phyloP scores from a whole-genome alignment of 2,888 invertebrate species.

The Chironomus tentans region DNA sequence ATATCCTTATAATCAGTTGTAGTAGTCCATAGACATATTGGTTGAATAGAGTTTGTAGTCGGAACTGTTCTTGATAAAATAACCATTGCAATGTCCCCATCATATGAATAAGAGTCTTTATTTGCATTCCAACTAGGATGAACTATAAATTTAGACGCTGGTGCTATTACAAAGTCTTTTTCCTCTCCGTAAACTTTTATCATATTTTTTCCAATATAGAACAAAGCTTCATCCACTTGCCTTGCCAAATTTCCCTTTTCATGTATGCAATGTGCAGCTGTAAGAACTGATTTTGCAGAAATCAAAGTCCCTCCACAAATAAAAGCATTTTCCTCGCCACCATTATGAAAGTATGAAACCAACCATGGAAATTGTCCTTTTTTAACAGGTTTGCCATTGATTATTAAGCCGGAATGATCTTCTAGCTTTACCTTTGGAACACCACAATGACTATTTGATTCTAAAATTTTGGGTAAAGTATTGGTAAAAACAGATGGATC shows the following conservation, averaged over 20 bases:
- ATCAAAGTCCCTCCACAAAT: slow-evolving; percentile 16
- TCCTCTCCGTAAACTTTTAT: background rate
- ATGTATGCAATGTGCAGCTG: background rate
- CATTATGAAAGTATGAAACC: slow-evolving; percentile 2
- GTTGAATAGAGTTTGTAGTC: slow-evolving; percentile 43
- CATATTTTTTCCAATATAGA: slow-evolving; percentile 16
- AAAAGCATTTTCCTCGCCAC: background rate
- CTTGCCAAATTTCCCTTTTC: background rate
- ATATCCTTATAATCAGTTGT: slow-evolving; percentile 32
- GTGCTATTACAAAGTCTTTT: background rate
- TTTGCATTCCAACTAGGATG: background rate
- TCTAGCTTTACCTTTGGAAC: too few relatives aligned
- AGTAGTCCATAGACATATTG: slow-evolving; percentile 44
- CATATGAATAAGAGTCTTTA: slow-evolving; percentile 28
- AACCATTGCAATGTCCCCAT: slow-evolving; percentile 47
- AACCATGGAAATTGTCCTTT: background rate
- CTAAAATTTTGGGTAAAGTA: too few relatives aligned
- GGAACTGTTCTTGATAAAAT: slow-evolving; percentile 41
- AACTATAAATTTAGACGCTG: background rate
- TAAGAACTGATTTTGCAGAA: background rate
- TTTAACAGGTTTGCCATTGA: background rate
- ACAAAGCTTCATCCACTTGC: background rate
- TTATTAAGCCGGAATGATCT: too few relatives aligned
- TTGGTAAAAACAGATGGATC: too few relatives aligned
- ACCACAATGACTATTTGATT: too few relatives aligned